phyloP scores from a whole-genome alignment of 2,888 invertebrate genomes.

The Epistrophe grossulariae region DNA sequence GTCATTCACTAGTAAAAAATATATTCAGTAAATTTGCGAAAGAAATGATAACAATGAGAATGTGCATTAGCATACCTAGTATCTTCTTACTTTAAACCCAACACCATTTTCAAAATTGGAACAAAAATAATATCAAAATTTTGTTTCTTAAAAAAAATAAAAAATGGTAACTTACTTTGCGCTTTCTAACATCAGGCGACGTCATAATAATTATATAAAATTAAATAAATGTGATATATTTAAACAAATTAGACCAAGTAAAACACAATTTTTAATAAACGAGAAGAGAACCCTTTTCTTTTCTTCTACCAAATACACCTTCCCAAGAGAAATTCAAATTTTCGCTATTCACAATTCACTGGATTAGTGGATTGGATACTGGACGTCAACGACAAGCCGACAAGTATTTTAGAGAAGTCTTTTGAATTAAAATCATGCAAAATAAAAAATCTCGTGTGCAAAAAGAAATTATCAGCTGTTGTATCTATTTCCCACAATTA shows the following conservation, averaged over 20 bases:
- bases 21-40: neutral
- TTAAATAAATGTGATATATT: conserved; percentile 6
- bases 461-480: no score
- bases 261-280: neutral
- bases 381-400: no score
- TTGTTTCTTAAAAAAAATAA: neutral
- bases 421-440: no score
- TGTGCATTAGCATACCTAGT: no score
- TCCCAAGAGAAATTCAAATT: no score
- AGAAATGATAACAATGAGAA: neutral
- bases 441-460: no score
- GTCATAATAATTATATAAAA: conserved; percentile 78
- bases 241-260: neutral
- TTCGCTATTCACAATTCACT: no score
- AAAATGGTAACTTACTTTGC: conserved; percentile 79
- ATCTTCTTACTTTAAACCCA: neutral
- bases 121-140: neutral
- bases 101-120: neutral
- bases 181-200: conserved; percentile 80
- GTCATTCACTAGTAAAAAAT: neutral
- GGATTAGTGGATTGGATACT: no score
- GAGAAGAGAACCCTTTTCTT: no score
- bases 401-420: no score
- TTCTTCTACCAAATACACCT: no score
- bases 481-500: no score